Conservation (phyloP, 2,113 vertebrate genomes). For the Oceanodroma tethys region DNA sequence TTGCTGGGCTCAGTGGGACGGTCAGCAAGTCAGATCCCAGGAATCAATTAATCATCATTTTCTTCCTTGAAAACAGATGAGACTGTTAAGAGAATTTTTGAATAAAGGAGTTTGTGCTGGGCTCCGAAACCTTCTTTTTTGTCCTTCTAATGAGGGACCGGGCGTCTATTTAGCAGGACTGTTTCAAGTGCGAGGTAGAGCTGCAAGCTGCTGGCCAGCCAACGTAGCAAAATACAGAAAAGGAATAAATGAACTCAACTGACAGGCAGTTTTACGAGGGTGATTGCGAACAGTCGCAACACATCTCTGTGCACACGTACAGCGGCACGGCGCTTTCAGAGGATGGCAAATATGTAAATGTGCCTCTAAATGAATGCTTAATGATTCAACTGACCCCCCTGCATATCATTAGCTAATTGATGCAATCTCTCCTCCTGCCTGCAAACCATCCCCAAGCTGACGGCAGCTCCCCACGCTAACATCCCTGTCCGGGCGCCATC, state of each 20-base stretch:
- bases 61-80: background rate
- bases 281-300: rapidly evolving
- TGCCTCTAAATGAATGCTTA: background rate
- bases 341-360: background rate
- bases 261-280: background rate
- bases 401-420: background rate
- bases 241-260: background rate
- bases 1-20: background rate
- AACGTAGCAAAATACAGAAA: background rate
- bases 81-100: background rate
- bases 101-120: background rate
- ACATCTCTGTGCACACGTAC: background rate
- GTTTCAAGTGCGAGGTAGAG: background rate
- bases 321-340: rapidly evolving
- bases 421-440: background rate
- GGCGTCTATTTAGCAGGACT: background rate
- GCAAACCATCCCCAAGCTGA: background rate
- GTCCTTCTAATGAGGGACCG: background rate
- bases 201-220: background rate
- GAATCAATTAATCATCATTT: background rate
- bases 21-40: background rate
- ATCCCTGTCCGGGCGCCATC: background rate
- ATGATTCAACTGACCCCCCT: background rate
- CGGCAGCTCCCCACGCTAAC: rapidly evolving
- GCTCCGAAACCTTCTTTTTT: background rate